Evolutionary conservation across 2,113 vertebrate genomes (phyloP), one percentile per base, ranked within the genome.

Genomic region (Chlamydotis undulata): DNA sequence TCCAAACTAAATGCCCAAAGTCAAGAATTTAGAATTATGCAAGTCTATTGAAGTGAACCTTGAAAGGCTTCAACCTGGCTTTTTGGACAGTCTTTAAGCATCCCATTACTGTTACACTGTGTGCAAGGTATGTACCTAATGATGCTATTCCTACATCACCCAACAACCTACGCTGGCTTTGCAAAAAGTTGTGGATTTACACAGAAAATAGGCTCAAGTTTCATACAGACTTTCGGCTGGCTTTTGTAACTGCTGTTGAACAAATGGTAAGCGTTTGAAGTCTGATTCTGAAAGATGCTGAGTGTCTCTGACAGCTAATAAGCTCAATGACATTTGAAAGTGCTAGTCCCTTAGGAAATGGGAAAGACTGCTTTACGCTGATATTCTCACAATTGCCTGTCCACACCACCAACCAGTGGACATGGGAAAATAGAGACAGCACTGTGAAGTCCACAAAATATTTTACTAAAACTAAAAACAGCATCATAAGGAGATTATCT

Each of bases 281-380:
- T 39, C 65, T 82, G 73, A 60, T 83, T 33, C 88, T 82, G 73
- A 56, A 84, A 94, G 94, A 83, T 73, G 83, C 86, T 73, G 77
- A 95, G 65, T 89, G 60, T 73, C 76, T 87, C 92, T 89, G 95
- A 61, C 95, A 93, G 83, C 86, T 90, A 60, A 81, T 94, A 49
- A 89, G 74, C 76, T 92, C 83, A 65, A 78, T 95, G 95, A 57
- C 86, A 92, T 95, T 96, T 96, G 90, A 39, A 82, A 93, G 83
- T 3, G 0, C 28, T 3, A 5, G 39, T 84, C 88, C 65, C 52
- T 56, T 35, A 31, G 86, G 86, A 93, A 89, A 89, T 39, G 45
- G 69, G 73, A 89, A 33, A 1, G 53, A 65, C 83, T 89, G 43
- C 87, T 75, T 82, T 53, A 75, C 1, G 8, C 59, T 91, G 73